Base-by-base conservation (phyloP, 1,140 invertebrate species). In the Holotrichia oblita region DNA sequence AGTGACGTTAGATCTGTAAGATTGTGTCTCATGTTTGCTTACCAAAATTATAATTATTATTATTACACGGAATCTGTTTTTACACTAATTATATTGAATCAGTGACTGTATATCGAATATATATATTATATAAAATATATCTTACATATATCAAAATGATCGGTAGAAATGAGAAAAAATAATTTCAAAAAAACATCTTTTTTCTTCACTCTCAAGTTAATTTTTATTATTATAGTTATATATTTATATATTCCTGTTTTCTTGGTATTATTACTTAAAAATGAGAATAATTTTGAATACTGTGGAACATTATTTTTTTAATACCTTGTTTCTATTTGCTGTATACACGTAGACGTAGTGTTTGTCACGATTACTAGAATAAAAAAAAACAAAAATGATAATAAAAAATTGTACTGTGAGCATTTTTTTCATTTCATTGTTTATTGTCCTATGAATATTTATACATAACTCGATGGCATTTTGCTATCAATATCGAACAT, bases 391-490 rank as follows among this genome's bases (percentile, higher is more conserved):
- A 77, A 48, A 42, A 77, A 79, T 69, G 48, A 55, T 40, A 34
- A 77, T 14, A 40, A 40, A 69, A 77, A 77, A 80, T 73, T 83
- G 79, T 82, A 81, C 79, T 83, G 81, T 83, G 79, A 83, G 80
- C 69, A 78, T 84, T 81, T 80, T 69, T 69, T 27, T 69, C n/a
- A 20, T 64, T 69, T 69, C 14, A 27, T 27, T 69, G 24, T 69
- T 69, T 69, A 7, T 69, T 27, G 22, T 69, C 61, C 61, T 10
- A 17, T 17, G 14, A 17, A 17, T 27, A 10, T 69, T 69, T 69
- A 6, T 80, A 84, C 81, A 83, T 61, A 76, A 81, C 79, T 83
- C 81, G 82, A 80, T 84, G 83, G 82, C 82, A 80, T 82, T 83
- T 82, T 82, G 80, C 80, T 82, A 82, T 81, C 80, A 81, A 82